Percentiles rank a stretch among this genome's conserved stretches.
phyloP scores from a whole-genome alignment of 2,113 vertebrate species.

The Rhineura floridana region DNA sequence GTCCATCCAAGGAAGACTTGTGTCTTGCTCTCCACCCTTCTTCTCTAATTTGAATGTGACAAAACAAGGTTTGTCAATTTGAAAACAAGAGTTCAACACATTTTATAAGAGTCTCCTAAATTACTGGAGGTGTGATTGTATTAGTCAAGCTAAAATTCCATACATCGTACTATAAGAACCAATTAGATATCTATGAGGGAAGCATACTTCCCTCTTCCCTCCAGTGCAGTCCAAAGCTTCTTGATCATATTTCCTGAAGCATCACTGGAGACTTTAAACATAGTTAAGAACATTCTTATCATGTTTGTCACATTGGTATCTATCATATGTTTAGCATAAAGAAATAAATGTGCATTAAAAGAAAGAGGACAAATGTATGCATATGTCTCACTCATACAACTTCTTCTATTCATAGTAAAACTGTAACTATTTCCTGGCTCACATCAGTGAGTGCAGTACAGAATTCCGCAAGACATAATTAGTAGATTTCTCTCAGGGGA shows the following conservation, averaged over 20 bases:
- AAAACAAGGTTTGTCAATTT: background rate
- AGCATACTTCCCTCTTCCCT: background rate
- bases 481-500: background rate
- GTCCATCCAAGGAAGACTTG: background rate
- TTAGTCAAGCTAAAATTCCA: background rate
- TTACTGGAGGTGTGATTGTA: background rate
- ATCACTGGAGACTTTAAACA: background rate
- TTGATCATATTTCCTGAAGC: background rate
- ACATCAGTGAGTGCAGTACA: background rate
- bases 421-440: background rate
- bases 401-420: background rate
- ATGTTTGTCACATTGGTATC: background rate
- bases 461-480: background rate
- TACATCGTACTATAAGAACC: background rate
- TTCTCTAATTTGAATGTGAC: background rate
- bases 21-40: background rate
- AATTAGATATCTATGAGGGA: background rate
- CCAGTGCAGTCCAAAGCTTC: background rate
- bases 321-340: background rate
- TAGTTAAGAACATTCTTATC: constrained; percentile 1
- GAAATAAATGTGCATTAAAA: background rate
- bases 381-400: no score
- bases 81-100: background rate
- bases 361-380: no score
- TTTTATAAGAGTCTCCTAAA: background rate